A percentile compares a stretch with the other conserved stretches of the same genome.
Conservation (phyloP, 1,140 invertebrate genomes). For the Idris sp. region DNA sequence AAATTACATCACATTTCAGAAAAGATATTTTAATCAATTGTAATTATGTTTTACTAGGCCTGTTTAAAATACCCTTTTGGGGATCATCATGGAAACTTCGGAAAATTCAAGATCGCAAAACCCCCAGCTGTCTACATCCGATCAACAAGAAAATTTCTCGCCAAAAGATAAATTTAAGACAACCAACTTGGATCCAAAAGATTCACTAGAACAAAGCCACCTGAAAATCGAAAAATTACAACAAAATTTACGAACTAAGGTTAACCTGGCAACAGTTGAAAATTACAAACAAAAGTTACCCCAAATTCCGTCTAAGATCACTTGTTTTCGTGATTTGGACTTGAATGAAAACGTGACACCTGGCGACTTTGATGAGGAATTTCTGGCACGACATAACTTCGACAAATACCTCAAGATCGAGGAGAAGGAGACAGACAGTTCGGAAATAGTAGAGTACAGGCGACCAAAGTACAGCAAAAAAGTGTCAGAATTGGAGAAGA, state of each 20-base stretch:
- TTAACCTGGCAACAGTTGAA: constrained; percentile 67
- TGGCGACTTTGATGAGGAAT: constrained; percentile 66
- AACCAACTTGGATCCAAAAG: constrained; percentile 47
- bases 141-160: constrained; percentile 1
- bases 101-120: constrained; percentile 6
- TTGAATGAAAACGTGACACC: constrained; percentile 61
- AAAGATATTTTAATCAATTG: background rate
- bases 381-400: constrained; percentile 65
- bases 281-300: constrained; percentile 67
- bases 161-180: constrained; percentile 13
- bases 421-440: constrained; percentile 61
- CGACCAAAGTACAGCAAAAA: constrained; percentile 67
- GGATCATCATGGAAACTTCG: constrained; percentile 33
- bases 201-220: constrained; percentile 62
- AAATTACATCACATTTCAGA: background rate
- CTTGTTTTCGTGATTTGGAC: constrained; percentile 48
- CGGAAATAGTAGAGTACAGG: constrained; percentile 53
- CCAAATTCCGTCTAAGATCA: constrained; percentile 44
- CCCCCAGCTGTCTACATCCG: background rate
- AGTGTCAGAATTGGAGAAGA: constrained; percentile 70
- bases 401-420: constrained; percentile 68
- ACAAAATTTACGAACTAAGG: constrained; percentile 66
- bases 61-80: constrained; percentile 33
- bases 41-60: constrained; percentile 26
- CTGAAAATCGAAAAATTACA: constrained; percentile 69